phyloP scores from a whole-genome alignment of 2,113 vertebrate genomes.

The Spea bombifrons region DNA sequence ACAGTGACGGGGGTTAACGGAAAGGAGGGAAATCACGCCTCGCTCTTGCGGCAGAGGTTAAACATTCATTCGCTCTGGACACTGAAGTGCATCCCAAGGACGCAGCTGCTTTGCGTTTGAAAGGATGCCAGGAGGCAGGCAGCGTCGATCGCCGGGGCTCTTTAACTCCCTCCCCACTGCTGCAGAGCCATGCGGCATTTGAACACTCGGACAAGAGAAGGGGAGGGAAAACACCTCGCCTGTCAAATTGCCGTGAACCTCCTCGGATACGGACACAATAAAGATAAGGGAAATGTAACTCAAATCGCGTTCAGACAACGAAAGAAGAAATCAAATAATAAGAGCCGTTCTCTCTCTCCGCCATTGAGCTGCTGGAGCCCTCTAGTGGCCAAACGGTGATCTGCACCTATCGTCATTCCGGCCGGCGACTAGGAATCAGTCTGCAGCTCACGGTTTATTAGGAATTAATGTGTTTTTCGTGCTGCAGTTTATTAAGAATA shows the following conservation, averaged over 20 bases:
- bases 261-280: neutral
- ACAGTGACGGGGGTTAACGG: constrained; percentile 67
- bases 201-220: constrained; percentile 7
- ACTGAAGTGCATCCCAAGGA: constrained; percentile 37
- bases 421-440: neutral
- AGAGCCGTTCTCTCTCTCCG: neutral
- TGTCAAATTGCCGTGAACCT: constrained; percentile 8
- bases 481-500: constrained; percentile 18
- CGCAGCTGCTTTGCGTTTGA: neutral
- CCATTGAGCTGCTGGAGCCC: neutral
- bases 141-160: neutral
- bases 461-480: neutral
- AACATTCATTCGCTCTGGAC: constrained; percentile 30
- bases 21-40: neutral
- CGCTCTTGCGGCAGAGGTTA: constrained; percentile 23
- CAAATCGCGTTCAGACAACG: constrained; percentile 10
- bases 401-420: neutral
- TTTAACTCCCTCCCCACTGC: neutral
- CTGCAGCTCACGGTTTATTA: neutral
- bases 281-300: constrained; percentile 24
- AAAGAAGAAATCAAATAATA: neutral
- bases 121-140: constrained; percentile 4
- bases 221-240: constrained; percentile 17
- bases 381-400: neutral
- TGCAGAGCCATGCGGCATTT: constrained; percentile 12